phyloP scores from a whole-genome alignment of 2,888 invertebrate species.

The Cryptocephalus primarius region DNA sequence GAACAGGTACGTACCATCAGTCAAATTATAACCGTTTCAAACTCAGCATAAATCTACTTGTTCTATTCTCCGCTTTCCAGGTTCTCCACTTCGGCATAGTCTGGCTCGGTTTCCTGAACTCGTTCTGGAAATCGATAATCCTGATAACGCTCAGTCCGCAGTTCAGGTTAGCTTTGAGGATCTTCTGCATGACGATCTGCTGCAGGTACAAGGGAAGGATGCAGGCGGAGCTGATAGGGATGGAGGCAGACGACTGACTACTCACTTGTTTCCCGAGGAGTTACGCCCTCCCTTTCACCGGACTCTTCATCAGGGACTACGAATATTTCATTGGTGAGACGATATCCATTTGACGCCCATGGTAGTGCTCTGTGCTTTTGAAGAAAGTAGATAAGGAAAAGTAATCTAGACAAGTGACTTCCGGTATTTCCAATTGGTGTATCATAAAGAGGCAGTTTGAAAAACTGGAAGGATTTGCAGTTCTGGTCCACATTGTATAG shows the following conservation, averaged over 20 bases:
- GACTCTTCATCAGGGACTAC: constrained; percentile 32
- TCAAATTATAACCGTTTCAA: too few species aligned
- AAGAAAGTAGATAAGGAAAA: too few species aligned
- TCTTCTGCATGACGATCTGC: constrained; percentile 80
- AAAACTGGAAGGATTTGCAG: too few species aligned
- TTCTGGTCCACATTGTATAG: too few species aligned
- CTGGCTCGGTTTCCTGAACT: constrained; percentile 87
- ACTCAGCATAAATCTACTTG: too few species aligned
- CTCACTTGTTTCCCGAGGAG: constrained; percentile 20
- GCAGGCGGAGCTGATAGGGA: constrained; percentile 74
- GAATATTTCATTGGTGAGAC: constrained; percentile 29
- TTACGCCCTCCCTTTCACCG: constrained; percentile 24
- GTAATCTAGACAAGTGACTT: too few species aligned
- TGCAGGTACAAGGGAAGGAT: constrained; percentile 75
- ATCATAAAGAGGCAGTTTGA: too few species aligned
- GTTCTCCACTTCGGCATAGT: constrained; percentile 85
- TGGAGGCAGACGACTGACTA: constrained; percentile 76
- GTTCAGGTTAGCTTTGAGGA: constrained; percentile 79
- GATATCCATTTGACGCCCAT: not conserved
- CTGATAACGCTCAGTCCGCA: constrained; percentile 84
- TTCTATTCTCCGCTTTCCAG: constrained; percentile 45
- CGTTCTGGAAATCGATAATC: constrained; percentile 91
- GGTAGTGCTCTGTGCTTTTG: not conserved
- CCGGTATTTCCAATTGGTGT: too few species aligned
- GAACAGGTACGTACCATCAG: constrained; percentile 7